Conservation (phyloP, 1,140 invertebrate genomes). For the Cydia pomonella region DNA sequence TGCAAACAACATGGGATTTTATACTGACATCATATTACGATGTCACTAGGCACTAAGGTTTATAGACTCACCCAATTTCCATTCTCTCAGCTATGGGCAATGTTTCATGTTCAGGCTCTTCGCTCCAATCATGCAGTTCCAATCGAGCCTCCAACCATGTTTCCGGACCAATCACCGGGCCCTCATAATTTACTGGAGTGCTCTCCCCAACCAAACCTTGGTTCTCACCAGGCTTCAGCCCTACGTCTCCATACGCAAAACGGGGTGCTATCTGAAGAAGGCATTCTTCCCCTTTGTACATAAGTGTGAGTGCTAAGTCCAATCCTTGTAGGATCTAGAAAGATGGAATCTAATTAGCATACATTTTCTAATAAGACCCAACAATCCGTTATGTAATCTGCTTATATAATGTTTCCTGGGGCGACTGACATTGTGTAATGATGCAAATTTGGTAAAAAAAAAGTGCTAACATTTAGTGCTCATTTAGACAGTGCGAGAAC, state of each 20-base stretch:
- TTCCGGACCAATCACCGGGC: constrained; percentile 57
- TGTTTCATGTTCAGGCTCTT: constrained; percentile 73
- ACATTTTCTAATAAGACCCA: constrained; percentile 30
- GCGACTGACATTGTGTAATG: not conserved
- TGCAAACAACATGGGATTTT: too few species aligned
- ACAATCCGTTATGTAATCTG: not conserved
- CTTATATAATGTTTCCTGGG: not conserved
- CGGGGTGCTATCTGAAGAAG: constrained; percentile 86
- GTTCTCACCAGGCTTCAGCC: constrained; percentile 86
- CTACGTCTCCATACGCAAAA: constrained; percentile 87
- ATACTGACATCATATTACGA: too few species aligned
- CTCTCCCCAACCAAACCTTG: constrained; percentile 83
- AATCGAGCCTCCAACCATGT: constrained; percentile 63
- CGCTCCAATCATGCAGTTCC: constrained; percentile 70
- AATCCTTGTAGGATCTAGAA: constrained; percentile 87
- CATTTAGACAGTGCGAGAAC: too few species aligned
- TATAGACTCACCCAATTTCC: constrained; percentile 69
- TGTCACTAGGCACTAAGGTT: too few species aligned
- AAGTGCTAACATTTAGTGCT: too few species aligned
- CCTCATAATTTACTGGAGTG: constrained; percentile 81
- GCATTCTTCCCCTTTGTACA: constrained; percentile 90
- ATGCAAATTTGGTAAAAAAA: not conserved
- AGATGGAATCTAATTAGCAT: not conserved
- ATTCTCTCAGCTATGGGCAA: constrained; percentile 70
- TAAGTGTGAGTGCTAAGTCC: constrained; percentile 90